A percentile compares a stretch with the other conserved stretches of the same genome.
Conservation (phyloP, 2,888 invertebrate genomes). For the Hyppa rectilinea region DNA sequence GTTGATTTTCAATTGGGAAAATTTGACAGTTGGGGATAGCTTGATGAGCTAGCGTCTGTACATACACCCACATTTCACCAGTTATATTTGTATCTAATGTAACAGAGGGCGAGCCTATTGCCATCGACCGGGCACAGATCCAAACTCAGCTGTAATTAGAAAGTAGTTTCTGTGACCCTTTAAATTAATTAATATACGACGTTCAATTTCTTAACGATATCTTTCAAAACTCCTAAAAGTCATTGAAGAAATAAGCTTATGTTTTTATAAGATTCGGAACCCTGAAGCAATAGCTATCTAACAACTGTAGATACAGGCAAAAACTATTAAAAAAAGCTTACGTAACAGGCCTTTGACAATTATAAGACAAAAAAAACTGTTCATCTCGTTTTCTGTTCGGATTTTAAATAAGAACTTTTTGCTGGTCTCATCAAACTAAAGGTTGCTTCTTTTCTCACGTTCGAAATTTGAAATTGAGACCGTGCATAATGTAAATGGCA, state of each 20-base stretch:
- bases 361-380: neutral
- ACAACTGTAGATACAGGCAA: neutral
- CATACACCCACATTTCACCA: too few species aligned
- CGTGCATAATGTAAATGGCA: slow-evolving; percentile 35
- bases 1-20: too few species aligned
- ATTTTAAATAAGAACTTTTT: slow-evolving; percentile 6
- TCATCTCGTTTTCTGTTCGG: neutral
- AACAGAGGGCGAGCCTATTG: too few species aligned
- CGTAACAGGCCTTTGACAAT: neutral
- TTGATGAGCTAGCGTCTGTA: too few species aligned
- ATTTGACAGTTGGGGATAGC: too few species aligned
- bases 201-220: slow-evolving; percentile 8
- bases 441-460: slow-evolving; percentile 7
- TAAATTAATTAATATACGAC: neutral
- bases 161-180: neutral
- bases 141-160: too few species aligned
- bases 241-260: slow-evolving; percentile 21
- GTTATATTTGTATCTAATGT: too few species aligned
- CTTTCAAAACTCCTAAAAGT: slow-evolving; percentile 8
- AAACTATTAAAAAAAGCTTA: slow-evolving; percentile 16
- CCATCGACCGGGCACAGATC: too few species aligned
- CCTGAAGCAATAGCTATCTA: slow-evolving; percentile 2
- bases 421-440: neutral
- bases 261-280: neutral
- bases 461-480: slow-evolving; percentile 33